Evolutionary conservation across 2,113 vertebrate genomes (phyloP).

Genomic region (Jacana jacana): DNA sequence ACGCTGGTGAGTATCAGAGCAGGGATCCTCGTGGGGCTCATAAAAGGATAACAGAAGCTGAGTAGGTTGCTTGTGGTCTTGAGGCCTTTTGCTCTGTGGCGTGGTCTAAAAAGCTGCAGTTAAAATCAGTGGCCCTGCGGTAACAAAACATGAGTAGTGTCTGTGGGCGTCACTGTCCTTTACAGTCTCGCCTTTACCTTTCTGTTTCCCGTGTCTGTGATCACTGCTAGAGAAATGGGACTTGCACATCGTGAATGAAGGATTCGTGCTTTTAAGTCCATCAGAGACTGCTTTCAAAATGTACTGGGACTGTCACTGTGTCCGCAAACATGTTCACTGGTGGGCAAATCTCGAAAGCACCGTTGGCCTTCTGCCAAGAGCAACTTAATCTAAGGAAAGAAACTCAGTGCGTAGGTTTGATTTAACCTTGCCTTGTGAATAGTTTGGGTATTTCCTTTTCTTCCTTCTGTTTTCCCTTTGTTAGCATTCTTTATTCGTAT

Average conservation of each 20-base stretch:
- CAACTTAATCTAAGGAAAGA: not conserved
- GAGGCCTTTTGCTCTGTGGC: not conserved
- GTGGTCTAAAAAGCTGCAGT: not conserved
- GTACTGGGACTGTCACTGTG: not conserved
- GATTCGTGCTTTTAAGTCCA: not conserved
- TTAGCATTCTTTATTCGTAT: not conserved
- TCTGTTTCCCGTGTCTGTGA: not conserved
- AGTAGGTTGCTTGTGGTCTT: not conserved
- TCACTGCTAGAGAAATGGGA: not conserved
- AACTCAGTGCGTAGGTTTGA: not conserved
- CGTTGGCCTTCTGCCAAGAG: not conserved
- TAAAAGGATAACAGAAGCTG: not conserved
- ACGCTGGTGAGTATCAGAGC: slow-evolving; percentile 75
- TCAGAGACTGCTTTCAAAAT: not conserved
- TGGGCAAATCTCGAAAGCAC: not conserved
- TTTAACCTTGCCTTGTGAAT: not conserved
- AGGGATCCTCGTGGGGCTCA: not conserved
- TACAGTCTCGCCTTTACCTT: not conserved
- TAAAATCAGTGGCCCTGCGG: not conserved
- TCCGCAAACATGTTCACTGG: not conserved
- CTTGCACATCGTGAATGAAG: not conserved
- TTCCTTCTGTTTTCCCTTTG: not conserved
- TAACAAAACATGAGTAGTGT: not conserved
- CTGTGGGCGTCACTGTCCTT: not conserved
- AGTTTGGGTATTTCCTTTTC: not conserved